A percentile compares a stretch with the other conserved stretches of the same genome.
Conservation (phyloP, 2,888 invertebrate species). For the Orthosia gothica region DNA sequence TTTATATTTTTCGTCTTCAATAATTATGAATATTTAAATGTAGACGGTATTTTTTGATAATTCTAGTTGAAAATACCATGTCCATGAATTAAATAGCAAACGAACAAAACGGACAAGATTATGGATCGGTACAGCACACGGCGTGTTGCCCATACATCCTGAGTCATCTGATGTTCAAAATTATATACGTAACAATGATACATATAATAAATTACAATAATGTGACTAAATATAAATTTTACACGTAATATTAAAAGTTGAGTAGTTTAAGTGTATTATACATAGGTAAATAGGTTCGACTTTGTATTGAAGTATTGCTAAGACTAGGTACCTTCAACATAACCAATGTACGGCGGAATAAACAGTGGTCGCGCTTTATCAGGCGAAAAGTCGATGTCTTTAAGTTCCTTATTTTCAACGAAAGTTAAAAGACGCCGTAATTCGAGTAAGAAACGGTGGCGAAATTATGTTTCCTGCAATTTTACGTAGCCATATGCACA, state of each 20-base stretch:
- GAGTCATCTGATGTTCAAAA: constrained; percentile 91
- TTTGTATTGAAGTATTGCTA: constrained; percentile 90
- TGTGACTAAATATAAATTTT: constrained; percentile 91
- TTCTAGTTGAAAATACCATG: constrained; percentile 85
- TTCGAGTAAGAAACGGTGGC: constrained; percentile 64
- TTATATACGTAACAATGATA: constrained; percentile 91
- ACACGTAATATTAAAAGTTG: constrained; percentile 90
- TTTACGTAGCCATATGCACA: constrained; percentile 70
- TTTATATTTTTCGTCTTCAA: constrained; percentile 82
- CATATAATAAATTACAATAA: constrained; percentile 91
- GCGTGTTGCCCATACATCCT: constrained; percentile 81
- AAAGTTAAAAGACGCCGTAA: constrained; percentile 68
- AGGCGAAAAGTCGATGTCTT: constrained; percentile 62
- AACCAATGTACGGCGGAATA: constrained; percentile 74
- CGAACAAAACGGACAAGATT: constrained; percentile 76
- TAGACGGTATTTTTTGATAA: constrained; percentile 88
- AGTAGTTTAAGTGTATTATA: constrained; percentile 90
- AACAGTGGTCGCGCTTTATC: constrained; percentile 76
- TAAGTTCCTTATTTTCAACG: constrained; percentile 74
- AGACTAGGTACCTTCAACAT: constrained; percentile 79
- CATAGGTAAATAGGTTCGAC: constrained; percentile 88
- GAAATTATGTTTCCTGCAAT: constrained; percentile 72
- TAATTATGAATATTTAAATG: constrained; percentile 80
- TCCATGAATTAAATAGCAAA: constrained; percentile 85
- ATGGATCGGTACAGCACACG: constrained; percentile 75